A percentile compares a stretch with the other conserved stretches of the same genome.
These are phyloP conservation scores for Eulithis prunata DNA, from an alignment of 2,888 invertebrate species.

Conservation along the genomic window DNA sequence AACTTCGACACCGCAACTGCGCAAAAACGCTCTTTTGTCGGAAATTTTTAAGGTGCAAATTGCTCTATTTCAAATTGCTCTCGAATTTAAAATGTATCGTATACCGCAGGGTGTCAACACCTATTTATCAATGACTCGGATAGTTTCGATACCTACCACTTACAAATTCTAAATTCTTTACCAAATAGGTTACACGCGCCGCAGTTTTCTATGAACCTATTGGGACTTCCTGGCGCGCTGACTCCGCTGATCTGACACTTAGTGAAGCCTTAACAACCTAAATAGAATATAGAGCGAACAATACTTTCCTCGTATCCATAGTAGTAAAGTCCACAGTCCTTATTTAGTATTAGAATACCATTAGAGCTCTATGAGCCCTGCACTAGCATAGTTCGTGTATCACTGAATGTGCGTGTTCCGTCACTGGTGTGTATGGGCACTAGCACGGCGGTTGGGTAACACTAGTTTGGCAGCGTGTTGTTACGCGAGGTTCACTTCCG, in stretches of 20 bases:
- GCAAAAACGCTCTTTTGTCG: conserved; percentile 70
- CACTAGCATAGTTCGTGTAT: conserved; percentile 78
- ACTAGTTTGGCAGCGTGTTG: conserved; percentile 34
- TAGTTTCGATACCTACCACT: conserved; percentile 54
- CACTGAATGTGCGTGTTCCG: conserved; percentile 73
- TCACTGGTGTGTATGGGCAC: conserved; percentile 56
- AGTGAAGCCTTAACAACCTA: conserved; percentile 8
- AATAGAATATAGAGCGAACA: conserved; percentile 49
- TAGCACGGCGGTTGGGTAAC: conserved; percentile 22
- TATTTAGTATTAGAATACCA: conserved; percentile 72
- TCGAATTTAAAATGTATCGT: conserved; percentile 69
- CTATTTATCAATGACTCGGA: conserved; percentile 75
- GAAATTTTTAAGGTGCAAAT: conserved; percentile 72
- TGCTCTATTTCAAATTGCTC: conserved; percentile 58
- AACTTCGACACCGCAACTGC: conserved; percentile 62
- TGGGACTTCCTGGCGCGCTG: conserved; percentile 54
- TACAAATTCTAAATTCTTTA: conserved; percentile 57
- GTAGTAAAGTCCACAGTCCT: conserved; percentile 76
- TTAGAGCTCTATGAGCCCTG: conserved; percentile 69
- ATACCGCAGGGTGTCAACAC: conserved; percentile 73
- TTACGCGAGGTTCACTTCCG: conserved; percentile 76
- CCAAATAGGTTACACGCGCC: conserved; percentile 59
- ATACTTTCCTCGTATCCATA: conserved; percentile 83
- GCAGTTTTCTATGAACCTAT: conserved; percentile 48
- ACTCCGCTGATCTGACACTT: conserved; percentile 1